phyloP scores from a whole-genome alignment of 2,113 vertebrate genomes.

The Platycercus adscitus region DNA sequence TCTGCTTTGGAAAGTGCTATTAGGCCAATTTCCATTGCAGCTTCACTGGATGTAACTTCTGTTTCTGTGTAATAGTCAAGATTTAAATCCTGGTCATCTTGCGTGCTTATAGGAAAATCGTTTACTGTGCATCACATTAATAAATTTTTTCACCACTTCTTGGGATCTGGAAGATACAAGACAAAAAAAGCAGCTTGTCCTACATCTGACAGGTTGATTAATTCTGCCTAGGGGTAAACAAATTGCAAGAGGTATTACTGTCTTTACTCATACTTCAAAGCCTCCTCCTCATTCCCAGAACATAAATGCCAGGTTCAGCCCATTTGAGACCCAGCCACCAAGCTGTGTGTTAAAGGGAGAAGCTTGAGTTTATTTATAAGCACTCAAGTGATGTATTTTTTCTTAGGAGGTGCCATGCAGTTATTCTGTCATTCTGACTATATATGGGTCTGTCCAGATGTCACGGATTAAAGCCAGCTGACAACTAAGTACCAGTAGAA shows the following conservation, averaged over 20 bases:
- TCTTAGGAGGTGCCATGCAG: background rate
- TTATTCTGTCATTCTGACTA: background rate
- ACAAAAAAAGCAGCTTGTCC: background rate
- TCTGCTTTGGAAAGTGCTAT: background rate
- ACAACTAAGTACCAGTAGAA: background rate
- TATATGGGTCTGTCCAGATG: background rate
- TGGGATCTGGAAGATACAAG: background rate
- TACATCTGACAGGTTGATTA: background rate
- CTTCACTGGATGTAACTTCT: background rate
- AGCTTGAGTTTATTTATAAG: background rate
- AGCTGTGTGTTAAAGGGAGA: background rate
- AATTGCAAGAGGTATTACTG: background rate
- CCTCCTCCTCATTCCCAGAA: background rate
- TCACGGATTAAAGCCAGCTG: background rate
- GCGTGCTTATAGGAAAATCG: background rate
- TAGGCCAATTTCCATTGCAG: background rate
- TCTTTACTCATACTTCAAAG: background rate
- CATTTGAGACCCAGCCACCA: background rate
- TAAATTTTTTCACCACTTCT: background rate
- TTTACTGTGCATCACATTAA: background rate
- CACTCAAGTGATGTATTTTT: background rate
- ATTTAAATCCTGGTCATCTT: background rate
- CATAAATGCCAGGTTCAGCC: background rate
- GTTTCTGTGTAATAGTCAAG: background rate
- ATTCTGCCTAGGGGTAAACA: background rate